phyloP scores from a whole-genome alignment of 2,113 vertebrate genomes.

The human (Homo sapiens) region GRCh38 chr5:99098001-99098500 shows the following conservation, averaged over 20 bases:
- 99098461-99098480: not conserved
- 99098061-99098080: slow-evolving; percentile 2
- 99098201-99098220: not conserved
- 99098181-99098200: not conserved
- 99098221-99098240: not conserved
- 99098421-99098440: not conserved
- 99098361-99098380: not conserved
- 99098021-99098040: not conserved
- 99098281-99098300: not conserved
- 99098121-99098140: not conserved
- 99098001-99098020: not conserved
- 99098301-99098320: not conserved
- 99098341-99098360: not conserved
- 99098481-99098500: not conserved
- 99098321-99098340: not conserved
- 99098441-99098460: not conserved
- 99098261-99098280: not conserved
- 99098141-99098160: not conserved
- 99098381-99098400: not conserved
- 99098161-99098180: not conserved
- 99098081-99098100: slow-evolving; percentile 14
- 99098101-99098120: not conserved
- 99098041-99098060: not conserved
- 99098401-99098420: not conserved
- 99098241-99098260: not conserved